These are phyloP conservation scores for Lethrus apterus DNA, from an alignment of 1,140 invertebrate genomes.

Conservation along the genomic window DNA sequence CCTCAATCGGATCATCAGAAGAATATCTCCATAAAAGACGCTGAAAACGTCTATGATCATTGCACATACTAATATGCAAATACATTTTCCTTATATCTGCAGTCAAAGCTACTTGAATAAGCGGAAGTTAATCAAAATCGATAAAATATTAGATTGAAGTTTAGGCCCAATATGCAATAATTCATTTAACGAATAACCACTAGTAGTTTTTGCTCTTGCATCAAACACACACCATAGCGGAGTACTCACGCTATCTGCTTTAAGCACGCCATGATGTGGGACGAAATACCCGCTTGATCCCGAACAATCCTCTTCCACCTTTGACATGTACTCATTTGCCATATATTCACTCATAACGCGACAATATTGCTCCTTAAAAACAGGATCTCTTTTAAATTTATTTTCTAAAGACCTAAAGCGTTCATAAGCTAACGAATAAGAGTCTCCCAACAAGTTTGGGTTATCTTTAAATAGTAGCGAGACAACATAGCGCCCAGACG, in stretches of 20 bases:
- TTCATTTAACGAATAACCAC: neutral
- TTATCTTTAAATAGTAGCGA: neutral
- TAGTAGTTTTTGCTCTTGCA: neutral
- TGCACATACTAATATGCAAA: constrained; percentile 24
- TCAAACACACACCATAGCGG: neutral
- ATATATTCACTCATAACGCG: neutral
- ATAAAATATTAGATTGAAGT: neutral
- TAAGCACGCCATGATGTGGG: neutral
- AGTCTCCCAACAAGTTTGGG: neutral
- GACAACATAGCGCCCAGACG: neutral
- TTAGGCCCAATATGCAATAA: neutral
- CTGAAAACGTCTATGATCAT: constrained; percentile 35
- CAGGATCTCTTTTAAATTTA: neutral
- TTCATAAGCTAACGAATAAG: neutral
- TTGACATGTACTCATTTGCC: neutral
- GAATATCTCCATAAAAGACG: constrained; percentile 34
- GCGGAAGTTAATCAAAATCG: neutral
- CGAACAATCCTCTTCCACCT: neutral
- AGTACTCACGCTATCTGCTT: neutral
- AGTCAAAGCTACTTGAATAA: neutral
- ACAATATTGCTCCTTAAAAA: neutral
- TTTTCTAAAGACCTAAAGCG: neutral
- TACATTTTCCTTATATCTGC: neutral
- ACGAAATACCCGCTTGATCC: neutral
- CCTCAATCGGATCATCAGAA: constrained; percentile 10